Conservation (phyloP, 1,140 invertebrate species). For the Pissodes strobi region DNA sequence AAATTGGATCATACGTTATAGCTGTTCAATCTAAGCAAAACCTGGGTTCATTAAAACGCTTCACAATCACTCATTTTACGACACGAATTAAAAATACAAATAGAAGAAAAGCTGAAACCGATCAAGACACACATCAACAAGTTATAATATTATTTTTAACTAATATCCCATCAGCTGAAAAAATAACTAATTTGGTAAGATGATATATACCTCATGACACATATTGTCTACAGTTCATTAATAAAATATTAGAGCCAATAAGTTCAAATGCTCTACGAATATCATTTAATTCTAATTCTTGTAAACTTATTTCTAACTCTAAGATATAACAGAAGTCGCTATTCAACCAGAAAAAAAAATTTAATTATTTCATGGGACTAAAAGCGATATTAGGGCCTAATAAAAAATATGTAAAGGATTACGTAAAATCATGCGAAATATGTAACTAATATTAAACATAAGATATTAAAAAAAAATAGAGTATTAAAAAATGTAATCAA, state of each 20-base stretch:
- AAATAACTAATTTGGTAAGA: conserved; percentile 1
- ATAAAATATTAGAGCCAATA: background rate
- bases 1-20: too few species aligned
- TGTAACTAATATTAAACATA: conserved; percentile 26
- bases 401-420: conserved; percentile 39
- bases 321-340: background rate
- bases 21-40: too few species aligned
- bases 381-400: conserved; percentile 54
- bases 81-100: too few species aligned
- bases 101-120: too few species aligned
- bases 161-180: background rate
- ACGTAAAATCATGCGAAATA: conserved; percentile 41
- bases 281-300: conserved; percentile 13
- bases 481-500: background rate
- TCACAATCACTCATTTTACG: too few species aligned
- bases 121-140: too few species aligned
- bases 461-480: conserved; percentile 9
- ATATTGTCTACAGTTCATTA: conserved; percentile 22
- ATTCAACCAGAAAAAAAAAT: conserved; percentile 36
- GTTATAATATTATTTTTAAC: background rate
- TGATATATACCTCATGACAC: background rate
- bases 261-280: background rate
- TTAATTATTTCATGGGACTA: conserved; percentile 44
- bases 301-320: background rate
- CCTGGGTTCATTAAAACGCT: too few species aligned